Evolutionary conservation across 2,888 invertebrate species (phyloP).

Genomic region (Conchocele bisecta): DNA sequence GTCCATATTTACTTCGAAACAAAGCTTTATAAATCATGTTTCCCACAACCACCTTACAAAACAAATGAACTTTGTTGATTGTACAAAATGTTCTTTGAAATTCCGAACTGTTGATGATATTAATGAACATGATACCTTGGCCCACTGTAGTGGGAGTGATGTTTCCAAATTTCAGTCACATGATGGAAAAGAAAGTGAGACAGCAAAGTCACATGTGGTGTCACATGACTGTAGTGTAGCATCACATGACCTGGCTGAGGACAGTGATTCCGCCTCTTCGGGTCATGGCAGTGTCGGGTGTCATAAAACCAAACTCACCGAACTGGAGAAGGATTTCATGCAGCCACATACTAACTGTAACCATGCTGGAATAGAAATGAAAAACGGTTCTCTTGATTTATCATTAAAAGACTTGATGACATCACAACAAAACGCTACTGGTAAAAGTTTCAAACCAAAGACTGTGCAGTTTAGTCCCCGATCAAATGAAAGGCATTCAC

Average conservation of each 20-base stretch:
- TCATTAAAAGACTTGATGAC: slow-evolving; percentile 45
- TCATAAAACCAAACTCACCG: neutral
- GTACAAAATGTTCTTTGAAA: slow-evolving; percentile 63
- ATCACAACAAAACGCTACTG: no score
- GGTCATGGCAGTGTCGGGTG: slow-evolving; percentile 40
- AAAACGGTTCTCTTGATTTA: slow-evolving; percentile 53
- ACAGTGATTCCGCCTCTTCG: slow-evolving; percentile 55
- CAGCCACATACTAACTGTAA: slow-evolving; percentile 2
- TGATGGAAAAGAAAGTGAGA: slow-evolving; percentile 14
- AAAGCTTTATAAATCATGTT: slow-evolving; percentile 70
- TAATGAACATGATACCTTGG: slow-evolving; percentile 52
- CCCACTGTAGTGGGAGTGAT: slow-evolving; percentile 48
- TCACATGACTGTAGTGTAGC: slow-evolving; percentile 39
- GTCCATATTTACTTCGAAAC: slow-evolving; percentile 70
- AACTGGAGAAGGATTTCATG: neutral
- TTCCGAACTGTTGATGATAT: slow-evolving; percentile 71
- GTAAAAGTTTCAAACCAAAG: neutral
- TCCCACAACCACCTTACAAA: slow-evolving; percentile 64
- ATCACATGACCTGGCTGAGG: slow-evolving; percentile 38
- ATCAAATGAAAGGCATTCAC: neutral
- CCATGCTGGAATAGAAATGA: slow-evolving; percentile 49
- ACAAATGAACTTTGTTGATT: slow-evolving; percentile 45
- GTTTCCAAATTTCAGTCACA: slow-evolving; percentile 1
- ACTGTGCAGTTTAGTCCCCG: slow-evolving; percentile 2
- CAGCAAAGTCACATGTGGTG: slow-evolving; percentile 7